Base-by-base conservation (phyloP, 2,113 vertebrate species). In the Barnardius zonarius region DNA sequence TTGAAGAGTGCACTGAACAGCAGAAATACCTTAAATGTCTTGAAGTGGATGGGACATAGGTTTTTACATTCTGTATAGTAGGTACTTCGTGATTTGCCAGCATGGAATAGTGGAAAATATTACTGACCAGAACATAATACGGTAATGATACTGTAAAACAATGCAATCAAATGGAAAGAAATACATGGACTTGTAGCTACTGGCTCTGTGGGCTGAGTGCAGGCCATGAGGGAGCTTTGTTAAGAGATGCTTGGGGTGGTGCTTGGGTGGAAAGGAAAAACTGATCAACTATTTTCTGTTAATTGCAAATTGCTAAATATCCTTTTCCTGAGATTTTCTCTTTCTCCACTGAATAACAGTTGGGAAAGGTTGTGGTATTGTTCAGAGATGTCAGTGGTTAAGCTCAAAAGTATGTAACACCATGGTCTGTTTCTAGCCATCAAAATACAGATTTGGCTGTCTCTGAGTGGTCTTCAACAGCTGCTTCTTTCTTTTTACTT, bases 141-240 rank as follows among this genome's bases (percentile, higher is more conserved):
- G 30, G 49, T 15, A 63, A 54, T 41, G 39, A 25, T 64, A 9
- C n/a, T 62, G 33, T 37, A 72, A 82, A 91, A 30, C 18, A 70
- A 8, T 54, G 44, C 25, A 86, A 17, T 30, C 17, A 31, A 28
- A 46, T 49, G 33, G 19, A 11, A 64, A 46, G 68, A 86, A 88
- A 14, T 0, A 1, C 28, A 7, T 6, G 1, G 25, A 30, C 62
- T 76, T 76, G 25, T 59, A 48, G 8, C n/a, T 88, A 0, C 30
- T 51, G 61, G 12, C 13, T 41, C 17, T 30, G 10, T 57, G 52
- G 10, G 30, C 39, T 0, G 11, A 1, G n/a, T 52, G 35, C 49
- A 63, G n/a, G 8, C 61, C 33, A 19, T 12, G 14, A 3, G 18
- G 64, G 52, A 59, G 46, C 20, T 37, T 27, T 46, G 63, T 52